These are phyloP conservation scores for Rhinoderma darwinii DNA, from an alignment of 2,113 vertebrate genomes.

Conservation along the genomic window DNA sequence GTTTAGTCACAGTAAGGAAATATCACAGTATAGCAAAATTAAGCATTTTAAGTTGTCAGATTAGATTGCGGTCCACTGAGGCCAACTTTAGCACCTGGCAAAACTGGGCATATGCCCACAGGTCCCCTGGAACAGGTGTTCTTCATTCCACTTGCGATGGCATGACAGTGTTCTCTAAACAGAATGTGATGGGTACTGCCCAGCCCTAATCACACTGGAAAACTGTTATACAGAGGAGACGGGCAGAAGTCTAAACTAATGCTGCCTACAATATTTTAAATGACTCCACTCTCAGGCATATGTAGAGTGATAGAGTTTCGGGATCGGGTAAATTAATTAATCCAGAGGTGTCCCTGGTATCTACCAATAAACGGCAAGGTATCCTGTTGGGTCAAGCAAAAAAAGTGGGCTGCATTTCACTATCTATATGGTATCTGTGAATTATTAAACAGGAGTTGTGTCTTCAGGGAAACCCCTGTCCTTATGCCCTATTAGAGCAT, in stretches of 20 bases:
- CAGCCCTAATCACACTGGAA: background rate
- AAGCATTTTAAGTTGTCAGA: too few relatives aligned
- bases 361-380: too few relatives aligned
- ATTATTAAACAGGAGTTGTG: too few relatives aligned
- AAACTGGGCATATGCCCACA: background rate
- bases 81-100: background rate
- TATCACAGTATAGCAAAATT: too few relatives aligned
- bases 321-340: background rate
- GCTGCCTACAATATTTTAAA: background rate
- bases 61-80: too few relatives aligned
- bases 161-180: background rate
- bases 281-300: background rate
- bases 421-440: too few relatives aligned
- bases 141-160: background rate
- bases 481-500: background rate
- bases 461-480: too few relatives aligned
- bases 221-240: background rate
- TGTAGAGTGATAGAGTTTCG: background rate
- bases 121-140: background rate
- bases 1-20: too few relatives aligned
- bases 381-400: too few relatives aligned
- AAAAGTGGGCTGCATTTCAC: too few relatives aligned
- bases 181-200: background rate
- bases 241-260: background rate
- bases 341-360: too few relatives aligned